Percentiles rank a stretch among this genome's conserved stretches.
phyloP scores from a whole-genome alignment of 2,888 invertebrate genomes.

The Pharmacophagus antenor region DNA sequence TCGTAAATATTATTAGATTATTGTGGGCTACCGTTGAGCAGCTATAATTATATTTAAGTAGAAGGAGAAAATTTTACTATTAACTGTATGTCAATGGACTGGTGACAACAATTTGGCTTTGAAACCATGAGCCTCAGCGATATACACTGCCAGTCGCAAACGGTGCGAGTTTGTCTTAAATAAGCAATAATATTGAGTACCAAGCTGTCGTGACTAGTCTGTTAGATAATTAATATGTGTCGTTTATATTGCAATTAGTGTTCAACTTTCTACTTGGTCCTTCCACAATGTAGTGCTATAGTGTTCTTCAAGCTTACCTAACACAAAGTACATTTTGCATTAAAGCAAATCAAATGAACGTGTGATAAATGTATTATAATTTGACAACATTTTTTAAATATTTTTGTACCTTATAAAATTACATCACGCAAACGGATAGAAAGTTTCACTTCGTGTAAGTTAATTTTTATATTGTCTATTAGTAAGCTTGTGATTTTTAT shows the following conservation, averaged over 20 bases:
- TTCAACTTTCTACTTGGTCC: constrained; percentile 30
- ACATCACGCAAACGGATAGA: constrained; percentile 36
- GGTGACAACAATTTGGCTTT: constrained; percentile 15
- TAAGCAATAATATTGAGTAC: constrained; percentile 16
- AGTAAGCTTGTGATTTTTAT: constrained; percentile 11
- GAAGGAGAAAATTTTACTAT: constrained; percentile 32
- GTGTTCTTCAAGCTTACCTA: constrained; percentile 4
- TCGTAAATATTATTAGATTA: constrained; percentile 37
- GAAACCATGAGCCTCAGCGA: not conserved
- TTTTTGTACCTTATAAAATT: constrained; percentile 37
- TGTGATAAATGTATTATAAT: constrained; percentile 34
- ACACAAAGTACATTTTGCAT: constrained; percentile 34
- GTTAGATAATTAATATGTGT: constrained; percentile 17
- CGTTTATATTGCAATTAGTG: constrained; percentile 28
- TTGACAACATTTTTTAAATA: constrained; percentile 37
- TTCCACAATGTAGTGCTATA: constrained; percentile 22
- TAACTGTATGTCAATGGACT: constrained; percentile 20
- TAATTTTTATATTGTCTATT: constrained; percentile 25
- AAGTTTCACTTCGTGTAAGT: constrained; percentile 25
- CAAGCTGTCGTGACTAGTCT: constrained; percentile 27
- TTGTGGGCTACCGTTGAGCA: constrained; percentile 43
- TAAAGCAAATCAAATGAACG: constrained; percentile 26
- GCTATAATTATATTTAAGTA: constrained; percentile 35
- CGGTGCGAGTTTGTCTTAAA: constrained; percentile 14
- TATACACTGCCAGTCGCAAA: constrained; percentile 20